Percentiles rank a stretch among this genome's conserved stretches.
Evolutionary conservation across 2,113 vertebrate species (phyloP).

Genomic region (Redunca redunca): DNA sequence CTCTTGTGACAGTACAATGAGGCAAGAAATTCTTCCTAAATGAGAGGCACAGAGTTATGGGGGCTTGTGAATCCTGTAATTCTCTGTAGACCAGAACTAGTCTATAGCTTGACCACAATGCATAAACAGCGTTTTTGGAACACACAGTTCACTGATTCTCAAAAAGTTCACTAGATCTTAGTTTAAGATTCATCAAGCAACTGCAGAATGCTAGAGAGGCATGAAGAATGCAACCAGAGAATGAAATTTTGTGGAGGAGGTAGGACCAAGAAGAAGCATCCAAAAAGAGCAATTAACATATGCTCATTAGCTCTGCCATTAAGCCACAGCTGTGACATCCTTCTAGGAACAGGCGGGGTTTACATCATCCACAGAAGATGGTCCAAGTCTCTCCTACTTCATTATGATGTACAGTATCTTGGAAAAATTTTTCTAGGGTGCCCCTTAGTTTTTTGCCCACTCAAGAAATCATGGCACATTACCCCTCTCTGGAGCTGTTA

Average conservation of each 20-base stretch:
- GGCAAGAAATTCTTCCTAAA: neutral
- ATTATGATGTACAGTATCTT: neutral
- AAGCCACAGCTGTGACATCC: rapidly evolving
- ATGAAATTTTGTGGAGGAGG: neutral
- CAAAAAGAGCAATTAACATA: neutral
- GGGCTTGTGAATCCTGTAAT: neutral
- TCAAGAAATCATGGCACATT: neutral
- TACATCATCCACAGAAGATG: neutral
- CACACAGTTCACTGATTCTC: neutral
- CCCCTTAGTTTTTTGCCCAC: neutral
- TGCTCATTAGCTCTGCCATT: neutral
- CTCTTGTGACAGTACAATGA: neutral
- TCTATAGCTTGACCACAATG: neutral
- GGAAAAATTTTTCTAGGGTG: neutral
- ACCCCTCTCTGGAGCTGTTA: neutral
- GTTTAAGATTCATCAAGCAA: neutral
- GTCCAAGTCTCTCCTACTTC: neutral
- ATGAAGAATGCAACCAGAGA: neutral
- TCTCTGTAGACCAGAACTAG: neutral
- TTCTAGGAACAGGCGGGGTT: neutral
- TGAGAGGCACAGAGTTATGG: neutral
- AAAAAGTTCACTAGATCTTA: neutral
- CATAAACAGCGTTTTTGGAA: neutral
- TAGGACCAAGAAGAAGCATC: neutral
- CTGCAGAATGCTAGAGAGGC: neutral